Conservation (phyloP, 1,140 invertebrate genomes). For the Drosophila nigrodunni region DNA sequence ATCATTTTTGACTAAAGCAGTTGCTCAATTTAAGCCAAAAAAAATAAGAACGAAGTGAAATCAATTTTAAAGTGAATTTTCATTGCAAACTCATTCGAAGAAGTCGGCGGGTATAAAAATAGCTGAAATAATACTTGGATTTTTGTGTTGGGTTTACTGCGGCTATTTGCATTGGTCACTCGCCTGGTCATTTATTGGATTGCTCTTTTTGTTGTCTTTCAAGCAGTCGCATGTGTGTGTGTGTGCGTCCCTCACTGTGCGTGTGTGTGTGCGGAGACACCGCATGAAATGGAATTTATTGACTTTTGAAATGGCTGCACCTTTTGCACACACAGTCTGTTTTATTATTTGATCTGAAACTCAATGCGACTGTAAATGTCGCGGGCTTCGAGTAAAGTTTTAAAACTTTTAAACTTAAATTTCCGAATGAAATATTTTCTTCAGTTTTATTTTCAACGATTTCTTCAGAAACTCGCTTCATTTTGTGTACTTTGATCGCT, state of each 20-base stretch:
- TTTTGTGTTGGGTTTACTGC: slow-evolving; percentile 27
- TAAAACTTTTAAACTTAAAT: neutral
- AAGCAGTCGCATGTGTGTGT: slow-evolving; percentile 13
- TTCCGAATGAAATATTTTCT: neutral
- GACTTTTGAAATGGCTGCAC: slow-evolving; percentile 51
- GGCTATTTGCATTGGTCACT: slow-evolving; percentile 38
- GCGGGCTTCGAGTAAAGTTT: neutral
- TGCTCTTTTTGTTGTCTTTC: slow-evolving; percentile 32
- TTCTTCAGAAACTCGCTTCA: neutral
- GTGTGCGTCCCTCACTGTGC: slow-evolving; percentile 1
- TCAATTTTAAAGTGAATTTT: slow-evolving; percentile 21
- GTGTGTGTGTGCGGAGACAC: slow-evolving; percentile 11
- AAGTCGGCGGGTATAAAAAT: neutral
- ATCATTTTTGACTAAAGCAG: slow-evolving; percentile 22
- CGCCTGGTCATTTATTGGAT: slow-evolving; percentile 19
- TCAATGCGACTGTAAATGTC: slow-evolving; percentile 15
- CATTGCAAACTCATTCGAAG: neutral
- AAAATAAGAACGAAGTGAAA: neutral
- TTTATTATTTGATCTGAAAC: slow-evolving; percentile 30
- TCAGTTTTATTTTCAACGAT: neutral
- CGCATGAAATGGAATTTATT: slow-evolving; percentile 57
- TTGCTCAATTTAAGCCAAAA: neutral
- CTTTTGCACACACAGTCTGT: slow-evolving; percentile 17
- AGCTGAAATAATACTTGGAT: slow-evolving; percentile 11
- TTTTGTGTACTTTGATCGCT: neutral